phyloP scores from a whole-genome alignment of 1,140 invertebrate species.

The Epicauta chinensis region DNA sequence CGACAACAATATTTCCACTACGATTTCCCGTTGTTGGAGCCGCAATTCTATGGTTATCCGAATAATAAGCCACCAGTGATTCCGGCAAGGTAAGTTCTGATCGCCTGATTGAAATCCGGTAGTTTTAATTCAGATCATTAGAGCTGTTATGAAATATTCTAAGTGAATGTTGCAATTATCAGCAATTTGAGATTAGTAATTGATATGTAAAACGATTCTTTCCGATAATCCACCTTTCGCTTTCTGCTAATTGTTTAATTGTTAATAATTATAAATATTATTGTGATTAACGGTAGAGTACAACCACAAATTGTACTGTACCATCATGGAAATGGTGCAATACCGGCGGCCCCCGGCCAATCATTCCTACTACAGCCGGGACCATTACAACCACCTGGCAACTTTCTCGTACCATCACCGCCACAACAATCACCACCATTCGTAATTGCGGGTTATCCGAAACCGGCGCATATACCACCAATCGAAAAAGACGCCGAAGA shows the following conservation, averaged over 20 bases:
- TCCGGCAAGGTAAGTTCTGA: too few species aligned
- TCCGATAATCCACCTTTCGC: too few species aligned
- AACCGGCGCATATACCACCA: constrained; percentile 36
- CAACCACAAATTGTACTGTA: constrained; percentile 36
- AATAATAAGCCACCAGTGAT: too few species aligned
- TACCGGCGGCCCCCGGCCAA: constrained; percentile 27
- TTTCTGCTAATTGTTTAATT: constrained; percentile 2
- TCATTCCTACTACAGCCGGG: constrained; percentile 36
- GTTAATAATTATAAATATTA: too few species aligned
- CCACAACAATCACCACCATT: constrained; percentile 23
- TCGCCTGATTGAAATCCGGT: too few species aligned
- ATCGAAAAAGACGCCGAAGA: constrained; percentile 42
- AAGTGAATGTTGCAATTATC: too few species aligned
- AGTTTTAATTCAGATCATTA: too few species aligned
- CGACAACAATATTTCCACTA: constrained; percentile 4
- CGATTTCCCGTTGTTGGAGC: constrained; percentile 4
- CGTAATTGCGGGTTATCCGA: constrained; percentile 30
- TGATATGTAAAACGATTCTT: too few species aligned
- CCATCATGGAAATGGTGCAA: constrained; percentile 20
- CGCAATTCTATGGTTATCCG: background rate
- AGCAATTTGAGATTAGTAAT: too few species aligned
- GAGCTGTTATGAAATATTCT: too few species aligned
- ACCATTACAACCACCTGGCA: constrained; percentile 4
- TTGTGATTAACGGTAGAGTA: constrained; percentile 16
- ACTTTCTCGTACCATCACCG: constrained; percentile 1